Conservation (phyloP, 2,797 vertebrate genomes). For the Emys orbicularis region DNA sequence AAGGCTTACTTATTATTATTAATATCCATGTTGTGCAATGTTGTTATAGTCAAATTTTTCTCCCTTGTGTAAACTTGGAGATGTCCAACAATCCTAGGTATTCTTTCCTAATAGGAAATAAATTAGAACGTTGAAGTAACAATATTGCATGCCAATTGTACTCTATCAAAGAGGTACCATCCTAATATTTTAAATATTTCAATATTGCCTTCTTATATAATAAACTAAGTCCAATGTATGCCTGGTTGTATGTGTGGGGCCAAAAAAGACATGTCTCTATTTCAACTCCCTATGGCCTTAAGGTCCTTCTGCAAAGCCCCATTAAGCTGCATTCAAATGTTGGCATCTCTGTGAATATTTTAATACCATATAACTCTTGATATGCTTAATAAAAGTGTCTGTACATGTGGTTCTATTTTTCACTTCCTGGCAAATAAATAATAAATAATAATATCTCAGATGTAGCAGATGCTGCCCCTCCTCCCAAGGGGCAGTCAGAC, state of each 20-base stretch:
- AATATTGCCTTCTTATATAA: conserved; percentile 75
- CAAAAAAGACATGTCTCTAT: not conserved
- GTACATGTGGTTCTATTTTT: conserved; percentile 1
- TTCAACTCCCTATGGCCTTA: not conserved
- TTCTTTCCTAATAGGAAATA: conserved; percentile 69
- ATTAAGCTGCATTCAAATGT: not conserved
- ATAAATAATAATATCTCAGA: not conserved
- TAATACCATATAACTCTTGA: not conserved
- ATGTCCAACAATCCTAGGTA: conserved; percentile 70
- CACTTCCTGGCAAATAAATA: conserved; percentile 37
- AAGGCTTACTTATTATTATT: conserved; percentile 71
- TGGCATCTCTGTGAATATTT: not conserved
- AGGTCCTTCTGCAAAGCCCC: not conserved
- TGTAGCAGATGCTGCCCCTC: conserved; percentile 28
- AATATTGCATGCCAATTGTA: conserved; percentile 62
- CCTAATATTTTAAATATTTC: conserved; percentile 59
- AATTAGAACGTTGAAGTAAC: conserved; percentile 64
- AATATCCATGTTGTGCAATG: conserved; percentile 68
- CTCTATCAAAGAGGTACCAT: conserved; percentile 65
- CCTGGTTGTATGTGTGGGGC: not conserved
- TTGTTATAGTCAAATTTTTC: conserved; percentile 68
- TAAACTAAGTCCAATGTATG: conserved; percentile 63
- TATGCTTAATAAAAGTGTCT: not conserved
- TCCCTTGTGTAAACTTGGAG: conserved; percentile 63
- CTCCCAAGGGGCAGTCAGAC: not conserved